Evolutionary conservation across 2,113 vertebrate genomes (phyloP), one percentile per base, ranked within the genome.

Genomic region (Reinhardtius hippoglossoides): DNA sequence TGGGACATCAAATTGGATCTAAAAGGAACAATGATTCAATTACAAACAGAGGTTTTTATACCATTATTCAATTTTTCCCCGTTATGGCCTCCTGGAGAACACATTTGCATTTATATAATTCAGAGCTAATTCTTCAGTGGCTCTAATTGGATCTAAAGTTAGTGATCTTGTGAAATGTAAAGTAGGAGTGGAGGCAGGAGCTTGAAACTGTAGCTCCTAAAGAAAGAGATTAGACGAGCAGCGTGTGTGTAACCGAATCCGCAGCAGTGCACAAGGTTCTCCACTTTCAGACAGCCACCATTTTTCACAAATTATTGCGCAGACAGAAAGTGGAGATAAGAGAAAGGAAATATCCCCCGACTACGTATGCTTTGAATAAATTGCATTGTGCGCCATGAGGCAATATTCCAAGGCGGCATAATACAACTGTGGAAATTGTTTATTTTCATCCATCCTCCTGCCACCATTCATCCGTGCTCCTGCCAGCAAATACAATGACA

Each of bases 81-180:
- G n/a, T 70, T 50, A 31, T 69, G 48, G 63, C 78, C 78, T 84
- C 66, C 70, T 64, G 52, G 60, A 74, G 76, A 83, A 81, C 12
- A 26, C 54, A 88, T 90, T 88, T 78, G 70, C 42, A 89, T 89
- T 87, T 80, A 78, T 50, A 63, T 59, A 48, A 75, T 71, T 82
- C 78, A 81, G 21, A 56, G 71, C 78, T 60, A 24, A 67, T 66
- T 79, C 74, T 85, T 69, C 57, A 13, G 23, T 26, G 76, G 37
- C 73, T 87, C 82, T 90, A 90, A 93, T 89, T 92, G 84, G 84
- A 90, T 91, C 85, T 88, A 87, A 89, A 92, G 87, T 91, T 88
- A 83, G 88, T 76, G 68, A 83, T 79, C 81, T 77, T 72, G 63
- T 76, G 76, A 58, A 80, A 56, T n/a, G 52, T 57, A 80, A 23